Percentiles rank a stretch among this genome's conserved stretches.
Conservation (phyloP, 2,888 invertebrate genomes). For the Dicyrtoma fusca region DNA sequence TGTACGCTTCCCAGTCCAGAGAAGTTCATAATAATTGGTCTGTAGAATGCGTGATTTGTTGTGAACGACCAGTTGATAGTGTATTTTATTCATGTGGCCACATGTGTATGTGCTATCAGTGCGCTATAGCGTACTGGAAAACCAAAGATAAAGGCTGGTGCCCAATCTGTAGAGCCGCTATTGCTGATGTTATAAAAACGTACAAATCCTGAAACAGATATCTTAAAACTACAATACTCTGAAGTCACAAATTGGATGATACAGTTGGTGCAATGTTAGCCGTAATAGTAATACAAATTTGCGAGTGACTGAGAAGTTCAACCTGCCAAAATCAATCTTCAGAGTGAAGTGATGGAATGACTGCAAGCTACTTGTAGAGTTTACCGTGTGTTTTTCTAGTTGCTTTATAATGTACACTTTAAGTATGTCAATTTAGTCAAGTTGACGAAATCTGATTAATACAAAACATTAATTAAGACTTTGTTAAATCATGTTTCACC, state of each 20-base stretch:
- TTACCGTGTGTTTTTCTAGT: no score
- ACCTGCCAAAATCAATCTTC: slow-evolving; percentile 10
- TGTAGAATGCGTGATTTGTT: slow-evolving; percentile 88
- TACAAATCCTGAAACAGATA: slow-evolving; percentile 64
- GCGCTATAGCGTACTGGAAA: slow-evolving; percentile 90
- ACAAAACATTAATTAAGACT: no score
- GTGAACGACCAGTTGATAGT: slow-evolving; percentile 89
- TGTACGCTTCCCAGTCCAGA: slow-evolving; percentile 8
- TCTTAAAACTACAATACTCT: slow-evolving; percentile 30
- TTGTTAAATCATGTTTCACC: no score
- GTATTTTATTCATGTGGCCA: slow-evolving; percentile 95
- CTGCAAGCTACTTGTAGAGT: neutral
- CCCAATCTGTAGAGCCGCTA: slow-evolving; percentile 89
- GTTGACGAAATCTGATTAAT: no score
- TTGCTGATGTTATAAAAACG: slow-evolving; percentile 92
- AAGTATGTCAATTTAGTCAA: no score
- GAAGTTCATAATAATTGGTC: slow-evolving; percentile 29
- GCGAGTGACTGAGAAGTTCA: slow-evolving; percentile 15
- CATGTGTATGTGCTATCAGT: slow-evolving; percentile 97
- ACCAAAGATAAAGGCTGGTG: slow-evolving; percentile 89
- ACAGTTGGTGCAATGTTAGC: slow-evolving; percentile 28
- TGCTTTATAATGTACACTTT: no score
- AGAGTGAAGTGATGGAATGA: neutral
- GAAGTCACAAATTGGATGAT: slow-evolving; percentile 16
- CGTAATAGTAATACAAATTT: neutral